Percentiles rank a stretch among this genome's conserved stretches.
phyloP scores from a whole-genome alignment of 1,140 invertebrate genomes.

The Trichoplusia ni region DNA sequence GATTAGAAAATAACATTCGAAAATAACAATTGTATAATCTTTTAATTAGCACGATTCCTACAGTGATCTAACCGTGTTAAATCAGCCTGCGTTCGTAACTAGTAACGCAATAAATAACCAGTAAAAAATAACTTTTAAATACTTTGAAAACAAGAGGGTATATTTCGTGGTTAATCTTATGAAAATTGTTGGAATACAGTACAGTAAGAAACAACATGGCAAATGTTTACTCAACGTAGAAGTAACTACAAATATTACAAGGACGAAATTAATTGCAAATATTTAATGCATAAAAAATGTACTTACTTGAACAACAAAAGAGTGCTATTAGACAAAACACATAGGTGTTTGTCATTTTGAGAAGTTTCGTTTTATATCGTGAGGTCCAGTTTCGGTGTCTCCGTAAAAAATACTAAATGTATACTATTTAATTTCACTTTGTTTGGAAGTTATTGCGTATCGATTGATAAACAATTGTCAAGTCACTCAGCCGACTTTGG shows the following conservation, averaged over 20 bases:
- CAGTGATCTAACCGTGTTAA: neutral
- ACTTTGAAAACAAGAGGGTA: neutral
- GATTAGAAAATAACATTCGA: neutral
- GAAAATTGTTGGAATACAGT: neutral
- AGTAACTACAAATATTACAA: constrained; percentile 33
- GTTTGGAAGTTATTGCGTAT: constrained; percentile 73
- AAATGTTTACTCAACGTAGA: neutral
- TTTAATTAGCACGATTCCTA: neutral
- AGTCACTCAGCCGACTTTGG: constrained; percentile 39
- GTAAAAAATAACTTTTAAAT: constrained; percentile 2
- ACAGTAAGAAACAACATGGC: neutral
- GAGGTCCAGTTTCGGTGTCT: constrained; percentile 42
- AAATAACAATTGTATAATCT: neutral
- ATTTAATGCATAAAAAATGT: constrained; percentile 32
- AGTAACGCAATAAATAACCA: constrained; percentile 8
- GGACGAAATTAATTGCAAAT: constrained; percentile 45
- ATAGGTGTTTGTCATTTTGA: constrained; percentile 69
- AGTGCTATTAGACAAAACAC: constrained; percentile 67
- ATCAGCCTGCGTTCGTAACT: constrained; percentile 4
- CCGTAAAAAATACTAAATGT: constrained; percentile 54
- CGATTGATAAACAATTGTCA: constrained; percentile 60
- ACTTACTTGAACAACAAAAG: constrained; percentile 67
- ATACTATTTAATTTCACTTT: constrained; percentile 70
- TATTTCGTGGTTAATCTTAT: neutral
- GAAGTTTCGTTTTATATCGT: constrained; percentile 35